Base-by-base conservation (phyloP, 1,140 invertebrate genomes). In the Lepeophtheirus salmonis region DNA sequence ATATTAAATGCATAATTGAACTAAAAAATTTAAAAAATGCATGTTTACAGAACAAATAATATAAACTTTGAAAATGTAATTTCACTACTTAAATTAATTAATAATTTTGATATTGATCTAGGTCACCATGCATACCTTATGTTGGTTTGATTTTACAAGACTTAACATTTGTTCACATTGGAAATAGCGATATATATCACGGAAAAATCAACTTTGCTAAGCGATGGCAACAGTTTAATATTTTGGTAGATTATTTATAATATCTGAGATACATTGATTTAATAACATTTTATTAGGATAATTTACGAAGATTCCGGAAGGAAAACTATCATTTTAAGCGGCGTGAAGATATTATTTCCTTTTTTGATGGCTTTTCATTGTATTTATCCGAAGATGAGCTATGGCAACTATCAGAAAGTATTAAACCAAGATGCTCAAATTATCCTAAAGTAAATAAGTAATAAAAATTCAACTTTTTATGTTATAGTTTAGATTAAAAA, bases 131-230 rank as follows among this genome's bases (percentile, higher is more conserved):
- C 71, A 96, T 97, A 74, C 94, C 94, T 20, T 97, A 97, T 69
- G 92, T 97, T 91, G 95, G 75, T 80, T 81, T 79, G 26, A 90
- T 97, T 55, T 77, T 97, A 49, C 94, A 98, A 81, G 95, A 98
- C 76, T 76, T 98, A 68, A 98, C 95, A 2, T 97, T 98, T 74
- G 89, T 98, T 49, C 89, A 97, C 73, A 90, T 96, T 70, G 95
- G 94, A 50, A 97, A 97, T 72, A 85, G 78, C 63, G 88, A 97
- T 70, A 73, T 96, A 66, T 77, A 80, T 3, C 88, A 95, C 68
- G 84, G 84, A 62, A 71, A 68, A 61, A 86, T 95, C 23, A 98
- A 97, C 73, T 97, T 97, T 73, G 87, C 86, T 1, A 98, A 97
- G 74, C 75, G 92, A 65, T 97, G 91, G 90, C 91, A 97, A 71